Base-by-base conservation (phyloP, 2,797 vertebrate genomes). In the Steatocranus sp. region DNA sequence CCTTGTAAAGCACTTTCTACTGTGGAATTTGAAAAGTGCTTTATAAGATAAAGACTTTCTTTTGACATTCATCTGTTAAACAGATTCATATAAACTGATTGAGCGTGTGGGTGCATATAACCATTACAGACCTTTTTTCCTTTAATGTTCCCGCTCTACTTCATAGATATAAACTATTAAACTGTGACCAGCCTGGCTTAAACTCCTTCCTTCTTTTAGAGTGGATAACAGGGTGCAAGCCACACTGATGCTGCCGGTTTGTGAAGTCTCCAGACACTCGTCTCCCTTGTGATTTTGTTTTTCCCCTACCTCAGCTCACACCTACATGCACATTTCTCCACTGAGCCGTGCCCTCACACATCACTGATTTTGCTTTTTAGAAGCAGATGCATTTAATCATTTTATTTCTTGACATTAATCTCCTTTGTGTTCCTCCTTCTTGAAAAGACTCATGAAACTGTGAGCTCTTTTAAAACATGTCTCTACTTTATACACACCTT, bases 401-500 rank as follows among this genome's bases (percentile, higher is more conserved):
- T 68, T 68, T 25, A 68, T 11, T 68, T 68, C 38, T 2, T 10
- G 14, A 4, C 12, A 25, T 15, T 18, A 70, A 46, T 27, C 15
- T 46, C 38, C 23, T 17, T 25, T 17, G 38, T 18, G 14, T 70
- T 46, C 38, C 66, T 46, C 66, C 66, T 70, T 43, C 20, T 41
- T 23, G 38, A 25, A 25, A 38, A 66, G 63, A 43, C 23, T 70
- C 38, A 46, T 70, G 38, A 70, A 70, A 27, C 23, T 46, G 66
- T 70, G 54, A 58, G 53, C 5, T 80, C 34, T 83, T 76, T 88
- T 85, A 79, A 91, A 91, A 88, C 89, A 87, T 87, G 84, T 63
- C 80, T 95, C 94, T 93, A 95, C 86, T 95, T 85, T 84, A 94
- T 90, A 86, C 89, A 91, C 88, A 88, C 81, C 73, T 86, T 87